A percentile compares a stretch with the other conserved stretches of the same genome.
Conservation (phyloP, 2,113 vertebrate species). For the Martes martes region DNA sequence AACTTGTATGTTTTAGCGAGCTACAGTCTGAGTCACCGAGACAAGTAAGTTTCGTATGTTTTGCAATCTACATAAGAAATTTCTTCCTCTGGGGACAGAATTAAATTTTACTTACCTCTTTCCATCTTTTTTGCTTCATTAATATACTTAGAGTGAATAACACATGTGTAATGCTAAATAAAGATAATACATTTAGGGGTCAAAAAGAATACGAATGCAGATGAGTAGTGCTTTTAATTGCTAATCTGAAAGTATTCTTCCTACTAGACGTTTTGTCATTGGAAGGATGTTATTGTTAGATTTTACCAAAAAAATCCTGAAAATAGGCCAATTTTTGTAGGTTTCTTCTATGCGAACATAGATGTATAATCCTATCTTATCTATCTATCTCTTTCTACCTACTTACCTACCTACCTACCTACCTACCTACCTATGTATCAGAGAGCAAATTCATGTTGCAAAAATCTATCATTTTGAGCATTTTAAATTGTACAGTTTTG, state of each 20-base stretch:
- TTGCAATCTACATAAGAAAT: neutral
- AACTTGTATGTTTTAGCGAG: neutral
- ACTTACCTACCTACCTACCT: no score
- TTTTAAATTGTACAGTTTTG: neutral
- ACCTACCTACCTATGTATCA: neutral
- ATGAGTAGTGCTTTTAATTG: neutral
- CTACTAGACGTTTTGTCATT: neutral
- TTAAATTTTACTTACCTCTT: neutral
- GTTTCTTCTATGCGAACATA: neutral
- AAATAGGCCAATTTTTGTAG: neutral
- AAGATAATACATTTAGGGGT: neutral
- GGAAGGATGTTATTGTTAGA: neutral
- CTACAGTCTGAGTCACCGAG: no score
- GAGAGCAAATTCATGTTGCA: neutral
- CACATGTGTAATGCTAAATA: neutral
- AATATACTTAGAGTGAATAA: neutral
- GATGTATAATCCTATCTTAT: neutral
- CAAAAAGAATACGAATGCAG: neutral
- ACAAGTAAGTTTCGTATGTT: neutral
- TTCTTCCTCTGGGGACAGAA: neutral
- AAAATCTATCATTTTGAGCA: neutral
- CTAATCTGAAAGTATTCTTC: neutral
- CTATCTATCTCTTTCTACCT: neutral
- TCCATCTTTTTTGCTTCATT: neutral
- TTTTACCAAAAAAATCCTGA: neutral